phyloP scores from a whole-genome alignment of 2,888 invertebrate genomes.

The Eueremaeus valkanovi region DNA sequence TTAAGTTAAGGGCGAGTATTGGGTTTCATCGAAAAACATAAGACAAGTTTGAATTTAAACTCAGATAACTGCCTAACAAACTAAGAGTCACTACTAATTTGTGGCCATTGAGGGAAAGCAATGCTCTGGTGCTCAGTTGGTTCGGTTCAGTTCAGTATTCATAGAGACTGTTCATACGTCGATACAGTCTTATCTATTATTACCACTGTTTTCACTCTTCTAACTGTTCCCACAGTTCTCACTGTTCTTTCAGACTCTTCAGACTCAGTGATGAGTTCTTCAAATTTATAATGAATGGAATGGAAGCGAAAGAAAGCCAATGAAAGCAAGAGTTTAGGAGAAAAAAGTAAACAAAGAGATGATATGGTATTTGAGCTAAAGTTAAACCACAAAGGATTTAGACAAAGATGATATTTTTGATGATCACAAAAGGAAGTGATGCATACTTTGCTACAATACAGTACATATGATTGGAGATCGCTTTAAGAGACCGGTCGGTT shows the following conservation, averaged over 20 bases:
- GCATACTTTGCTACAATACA: neutral
- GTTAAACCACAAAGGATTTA: conserved; percentile 20
- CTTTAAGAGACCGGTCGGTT: neutral
- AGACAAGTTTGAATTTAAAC: too few relatives aligned
- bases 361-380: conserved; percentile 10
- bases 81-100: too few relatives aligned
- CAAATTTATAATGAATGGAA: conserved; percentile 22
- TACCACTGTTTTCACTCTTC: too few relatives aligned
- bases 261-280: conserved; percentile 2
- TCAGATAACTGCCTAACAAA: too few relatives aligned
- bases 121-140: too few relatives aligned
- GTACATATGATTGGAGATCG: neutral
- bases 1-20: neutral
- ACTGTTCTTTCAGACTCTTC: neutral
- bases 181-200: too few relatives aligned
- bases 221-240: neutral
- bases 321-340: neutral
- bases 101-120: too few relatives aligned
- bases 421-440: conserved; percentile 19
- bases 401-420: conserved; percentile 11
- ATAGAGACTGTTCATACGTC: too few relatives aligned
- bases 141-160: too few relatives aligned
- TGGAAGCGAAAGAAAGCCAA: too few relatives aligned
- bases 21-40: neutral
- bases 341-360: conserved; percentile 7